phyloP scores from a whole-genome alignment of 1,140 invertebrate genomes.

The Augochlora pura region DNA sequence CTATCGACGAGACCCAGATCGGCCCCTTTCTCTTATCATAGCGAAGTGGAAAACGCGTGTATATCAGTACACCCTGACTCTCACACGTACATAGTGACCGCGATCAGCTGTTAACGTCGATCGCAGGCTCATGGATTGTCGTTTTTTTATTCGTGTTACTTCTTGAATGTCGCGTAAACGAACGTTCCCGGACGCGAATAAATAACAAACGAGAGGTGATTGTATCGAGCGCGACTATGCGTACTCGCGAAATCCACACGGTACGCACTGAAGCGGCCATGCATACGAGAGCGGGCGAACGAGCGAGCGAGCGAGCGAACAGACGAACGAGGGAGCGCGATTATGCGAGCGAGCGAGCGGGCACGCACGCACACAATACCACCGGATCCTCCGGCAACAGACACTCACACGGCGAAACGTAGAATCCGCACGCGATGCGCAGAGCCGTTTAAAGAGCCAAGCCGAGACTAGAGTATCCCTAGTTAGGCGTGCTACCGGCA shows the following conservation, averaged over 20 bases:
- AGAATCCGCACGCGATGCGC: slow-evolving; percentile 40
- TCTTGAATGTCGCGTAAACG: background rate
- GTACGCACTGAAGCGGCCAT: slow-evolving; percentile 41
- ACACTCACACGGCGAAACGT: slow-evolving; percentile 12
- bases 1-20: slow-evolving; percentile 19
- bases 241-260: slow-evolving; percentile 35
- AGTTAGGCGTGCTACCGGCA: slow-evolving; percentile 56
- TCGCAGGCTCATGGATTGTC: slow-evolving; percentile 30
- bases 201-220: slow-evolving; percentile 2
- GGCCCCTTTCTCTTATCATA: slow-evolving; percentile 25
- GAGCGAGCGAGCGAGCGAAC: slow-evolving; percentile 9
- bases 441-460: slow-evolving; percentile 65
- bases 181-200: slow-evolving; percentile 1
- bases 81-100: slow-evolving; percentile 16
- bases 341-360: slow-evolving; percentile 37
- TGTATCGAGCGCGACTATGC: slow-evolving; percentile 20
- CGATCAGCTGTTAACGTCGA: slow-evolving; percentile 60
- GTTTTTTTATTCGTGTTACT: background rate
- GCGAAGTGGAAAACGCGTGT: slow-evolving; percentile 13
- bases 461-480: slow-evolving; percentile 52
- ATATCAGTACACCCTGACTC: background rate
- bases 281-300: slow-evolving; percentile 42
- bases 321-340: slow-evolving; percentile 26
- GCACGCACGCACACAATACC: slow-evolving; percentile 9
- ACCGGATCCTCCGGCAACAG: too few relatives aligned